Evolutionary conservation across 2,888 invertebrate species (phyloP), one percentile per base, ranked within the genome.

Genomic region (Atethmia centrago): DNA sequence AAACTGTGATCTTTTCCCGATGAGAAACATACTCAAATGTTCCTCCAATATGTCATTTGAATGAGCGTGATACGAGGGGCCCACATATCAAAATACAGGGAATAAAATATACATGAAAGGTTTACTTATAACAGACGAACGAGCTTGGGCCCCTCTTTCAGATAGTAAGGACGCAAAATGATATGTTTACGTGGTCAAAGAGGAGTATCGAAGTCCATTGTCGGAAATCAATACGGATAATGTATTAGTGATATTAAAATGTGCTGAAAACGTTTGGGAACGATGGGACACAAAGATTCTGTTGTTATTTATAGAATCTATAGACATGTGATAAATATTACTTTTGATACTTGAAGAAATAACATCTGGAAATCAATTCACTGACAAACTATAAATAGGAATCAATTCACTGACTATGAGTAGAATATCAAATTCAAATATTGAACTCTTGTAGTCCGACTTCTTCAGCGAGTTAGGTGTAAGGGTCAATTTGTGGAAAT

Each of bases 71-170:
- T 94, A 93, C 92, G 92, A 92, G 92, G 90, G 89, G 88, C 91
- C 90, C 91, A 87, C 91, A 92, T 93, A 94, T 93, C 92, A 92
- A 92, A 93, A 94, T 94, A 93, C 93, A 91, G 90, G 89, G 90
- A 94, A 93, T 94, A 94, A 95, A 95, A 94, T 93, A 94, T 94
- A 95, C 93, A 94, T 94, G 93, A 95, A 95, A 94, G 94, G 93
- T 94, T 94, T 93, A 93, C 93, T 94, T 92, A 92, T 93, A 94
- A 93, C 93, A 93, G 90, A 90, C 89, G 91, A 91, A 88, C 88
- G 91, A 91, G 88, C 90, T 86, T 85, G 86, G 90, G 89, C 90
- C 91, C 90, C 92, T 93, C 92, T 87, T 84, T 84, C 83, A 89
- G 92, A 93, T 93, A 93, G 92, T 92, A 90, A 88, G 89, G 90